phyloP scores from a whole-genome alignment of 2,113 vertebrate species.

The Sinocyclocheilus grahami region DNA sequence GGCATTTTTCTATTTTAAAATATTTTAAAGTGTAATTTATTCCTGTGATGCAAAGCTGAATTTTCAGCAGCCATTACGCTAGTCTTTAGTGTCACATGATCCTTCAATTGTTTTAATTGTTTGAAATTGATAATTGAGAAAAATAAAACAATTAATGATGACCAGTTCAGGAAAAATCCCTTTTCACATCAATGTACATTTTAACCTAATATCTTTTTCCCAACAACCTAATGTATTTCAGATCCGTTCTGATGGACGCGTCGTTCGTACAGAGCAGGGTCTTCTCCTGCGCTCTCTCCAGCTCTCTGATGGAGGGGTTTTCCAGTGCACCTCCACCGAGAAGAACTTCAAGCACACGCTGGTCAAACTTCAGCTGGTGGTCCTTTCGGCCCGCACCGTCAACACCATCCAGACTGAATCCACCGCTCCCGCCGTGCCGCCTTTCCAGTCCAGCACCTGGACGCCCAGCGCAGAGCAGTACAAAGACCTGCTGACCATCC shows the following conservation, averaged over 20 bases:
- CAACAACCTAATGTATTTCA: conserved; percentile 56
- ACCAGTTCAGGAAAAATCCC: not conserved
- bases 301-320: conserved; percentile 85
- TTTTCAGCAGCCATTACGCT: no score
- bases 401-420: conserved; percentile 87
- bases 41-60: no score
- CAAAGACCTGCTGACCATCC: conserved; percentile 94
- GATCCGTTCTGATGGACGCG: conserved; percentile 91
- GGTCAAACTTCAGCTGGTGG: conserved; percentile 89
- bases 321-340: conserved; percentile 96
- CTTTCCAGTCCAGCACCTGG: conserved; percentile 76
- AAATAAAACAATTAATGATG: no score
- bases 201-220: not conserved
- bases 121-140: no score
- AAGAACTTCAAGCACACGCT: conserved; percentile 98
- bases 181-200: not conserved
- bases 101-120: no score
- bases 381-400: conserved; percentile 86
- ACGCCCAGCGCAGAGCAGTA: conserved; percentile 81
- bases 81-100: no score
- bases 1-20: no score
- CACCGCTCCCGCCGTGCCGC: conserved; percentile 62
- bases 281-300: conserved; percentile 91
- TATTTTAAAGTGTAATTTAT: no score
- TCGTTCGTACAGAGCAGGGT: conserved; percentile 91